Conservation (phyloP, 2,113 vertebrate species). For the Clarias macrocephalus region DNA sequence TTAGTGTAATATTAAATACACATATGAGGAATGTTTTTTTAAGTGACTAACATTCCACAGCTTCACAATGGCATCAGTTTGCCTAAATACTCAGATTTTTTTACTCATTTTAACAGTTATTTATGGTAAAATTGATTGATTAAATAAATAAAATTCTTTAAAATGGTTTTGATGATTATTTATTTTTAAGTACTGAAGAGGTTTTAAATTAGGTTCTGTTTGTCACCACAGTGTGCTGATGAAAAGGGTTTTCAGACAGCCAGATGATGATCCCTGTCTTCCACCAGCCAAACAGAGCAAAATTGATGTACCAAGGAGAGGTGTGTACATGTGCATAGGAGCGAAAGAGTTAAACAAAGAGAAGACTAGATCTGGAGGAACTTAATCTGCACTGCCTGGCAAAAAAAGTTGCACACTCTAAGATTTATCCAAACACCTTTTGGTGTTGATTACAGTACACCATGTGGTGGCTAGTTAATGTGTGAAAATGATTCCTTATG, state of each 20-base stretch:
- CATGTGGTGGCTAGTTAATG: too few species aligned
- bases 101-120: neutral
- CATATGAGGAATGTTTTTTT: neutral
- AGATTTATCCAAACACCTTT: too few species aligned
- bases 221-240: constrained; percentile 80
- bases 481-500: too few species aligned
- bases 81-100: too few species aligned
- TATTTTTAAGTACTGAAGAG: neutral
- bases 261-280: constrained; percentile 87
- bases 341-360: neutral
- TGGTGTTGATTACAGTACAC: too few species aligned
- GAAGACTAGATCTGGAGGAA: neutral
- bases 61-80: neutral
- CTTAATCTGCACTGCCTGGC: neutral
- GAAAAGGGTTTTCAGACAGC: constrained; percentile 89
- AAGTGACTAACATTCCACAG: neutral
- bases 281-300: constrained; percentile 88
- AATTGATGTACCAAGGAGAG: constrained; percentile 88
- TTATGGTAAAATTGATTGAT: neutral
- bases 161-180: neutral
- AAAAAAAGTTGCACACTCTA: too few species aligned
- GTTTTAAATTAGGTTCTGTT: neutral
- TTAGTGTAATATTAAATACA: neutral
- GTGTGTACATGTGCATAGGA: constrained; percentile 60
- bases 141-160: neutral